phyloP scores from a whole-genome alignment of 2,113 vertebrate species.

The Gobius niger region DNA sequence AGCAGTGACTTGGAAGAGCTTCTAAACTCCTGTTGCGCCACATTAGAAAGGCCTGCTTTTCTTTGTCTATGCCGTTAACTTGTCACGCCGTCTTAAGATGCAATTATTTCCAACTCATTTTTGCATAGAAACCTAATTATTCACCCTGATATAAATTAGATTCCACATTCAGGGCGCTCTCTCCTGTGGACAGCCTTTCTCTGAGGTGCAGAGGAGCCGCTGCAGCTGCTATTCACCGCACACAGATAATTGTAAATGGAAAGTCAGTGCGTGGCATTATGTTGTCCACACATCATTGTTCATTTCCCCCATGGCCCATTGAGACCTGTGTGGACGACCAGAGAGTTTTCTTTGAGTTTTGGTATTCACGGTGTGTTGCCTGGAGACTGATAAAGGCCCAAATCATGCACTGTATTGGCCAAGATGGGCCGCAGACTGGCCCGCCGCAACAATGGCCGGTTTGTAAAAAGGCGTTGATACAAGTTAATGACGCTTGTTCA shows the following conservation, averaged over 20 bases:
- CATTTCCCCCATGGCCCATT: conserved; percentile 91
- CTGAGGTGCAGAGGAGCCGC: conserved; percentile 88
- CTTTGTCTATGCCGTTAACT: conserved; percentile 55
- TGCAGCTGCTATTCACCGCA: conserved; percentile 99
- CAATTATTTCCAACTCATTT: conserved; percentile 71
- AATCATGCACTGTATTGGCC: conserved; percentile 94
- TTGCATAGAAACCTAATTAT: conserved; percentile 82
- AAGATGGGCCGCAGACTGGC: conserved; percentile 95
- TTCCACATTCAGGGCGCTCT: conserved; percentile 70
- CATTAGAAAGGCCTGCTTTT: conserved; percentile 25
- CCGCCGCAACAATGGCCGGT: conserved; percentile 90
- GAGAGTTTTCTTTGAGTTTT: conserved; percentile 99
- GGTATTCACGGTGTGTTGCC: conserved; percentile 99
- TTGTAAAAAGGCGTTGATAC: conserved; percentile 95
- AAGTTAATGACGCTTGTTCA: conserved; percentile 97
- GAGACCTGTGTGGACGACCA: conserved; percentile 95
- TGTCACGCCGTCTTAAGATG: conserved; percentile 59
- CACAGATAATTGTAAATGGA: conserved; percentile 99
- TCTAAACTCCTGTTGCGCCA: conserved; percentile 32
- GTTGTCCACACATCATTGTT: conserved; percentile 99
- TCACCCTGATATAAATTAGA: conserved; percentile 80
- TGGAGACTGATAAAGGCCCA: conserved; percentile 97
- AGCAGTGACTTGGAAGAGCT: conserved; percentile 10
- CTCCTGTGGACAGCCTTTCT: conserved; percentile 60
- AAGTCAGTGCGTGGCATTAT: conserved; percentile 99